Percentiles rank a stretch among this genome's conserved stretches.
Conservation (phyloP, 2,888 invertebrate genomes). For the Parasteatoda lunata region DNA sequence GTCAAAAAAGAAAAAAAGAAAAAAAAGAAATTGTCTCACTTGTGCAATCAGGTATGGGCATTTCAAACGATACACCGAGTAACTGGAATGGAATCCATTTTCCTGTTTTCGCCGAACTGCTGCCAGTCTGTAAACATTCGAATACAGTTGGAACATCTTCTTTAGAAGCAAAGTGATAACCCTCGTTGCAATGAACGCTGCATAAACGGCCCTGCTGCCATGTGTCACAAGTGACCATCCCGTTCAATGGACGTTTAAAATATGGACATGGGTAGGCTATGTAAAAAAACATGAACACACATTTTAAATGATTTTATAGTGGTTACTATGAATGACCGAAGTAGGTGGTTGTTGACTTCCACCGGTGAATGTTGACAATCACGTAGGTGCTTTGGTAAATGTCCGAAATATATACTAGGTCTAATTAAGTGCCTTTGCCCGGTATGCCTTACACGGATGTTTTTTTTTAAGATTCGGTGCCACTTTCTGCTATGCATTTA, state of each 20-base stretch:
- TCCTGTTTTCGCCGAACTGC: background rate
- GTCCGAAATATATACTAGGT: too few species aligned
- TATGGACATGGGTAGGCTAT: conserved; percentile 44
- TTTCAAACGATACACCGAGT: background rate
- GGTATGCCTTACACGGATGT: too few species aligned
- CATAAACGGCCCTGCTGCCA: conserved; percentile 56
- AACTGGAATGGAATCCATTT: conserved; percentile 28
- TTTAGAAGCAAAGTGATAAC: conserved; percentile 35
- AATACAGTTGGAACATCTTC: conserved; percentile 4
- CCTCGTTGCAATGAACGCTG: conserved; percentile 42
- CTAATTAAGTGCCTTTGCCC: too few species aligned
- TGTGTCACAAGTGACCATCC: conserved; percentile 46
- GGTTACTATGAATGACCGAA: too few species aligned
- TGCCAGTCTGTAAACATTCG: background rate
- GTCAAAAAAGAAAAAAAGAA: too few species aligned
- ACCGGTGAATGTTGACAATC: too few species aligned
- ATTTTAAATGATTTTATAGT: too few species aligned
- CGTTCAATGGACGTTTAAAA: conserved; percentile 39
- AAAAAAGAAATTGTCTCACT: conserved; percentile 30
- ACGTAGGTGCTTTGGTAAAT: too few species aligned
- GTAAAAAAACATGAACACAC: background rate
- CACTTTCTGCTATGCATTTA: too few species aligned
- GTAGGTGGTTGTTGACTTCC: too few species aligned
- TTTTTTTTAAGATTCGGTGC: too few species aligned
- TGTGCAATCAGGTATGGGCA: conserved; percentile 62